A percentile compares a stretch with the other conserved stretches of the same genome.
Conservation (phyloP, 1,140 invertebrate species). For the Notospermus geniculatus region DNA sequence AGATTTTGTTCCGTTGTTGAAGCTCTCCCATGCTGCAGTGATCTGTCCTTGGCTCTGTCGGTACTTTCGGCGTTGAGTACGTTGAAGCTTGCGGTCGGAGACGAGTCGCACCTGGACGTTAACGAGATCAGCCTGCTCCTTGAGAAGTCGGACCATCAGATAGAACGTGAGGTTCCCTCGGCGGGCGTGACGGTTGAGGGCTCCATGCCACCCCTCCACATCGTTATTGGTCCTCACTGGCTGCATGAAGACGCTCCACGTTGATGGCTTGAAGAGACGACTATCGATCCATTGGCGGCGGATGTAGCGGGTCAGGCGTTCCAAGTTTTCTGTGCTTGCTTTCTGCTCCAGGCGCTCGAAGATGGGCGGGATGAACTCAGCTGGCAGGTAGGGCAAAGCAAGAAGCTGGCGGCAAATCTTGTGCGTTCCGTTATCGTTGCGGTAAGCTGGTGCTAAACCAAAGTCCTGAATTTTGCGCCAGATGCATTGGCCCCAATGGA, state of each 20-base stretch:
- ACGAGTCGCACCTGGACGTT: not conserved
- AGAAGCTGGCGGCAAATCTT: not conserved
- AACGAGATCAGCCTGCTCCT: not conserved
- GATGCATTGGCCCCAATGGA: constrained; percentile 19
- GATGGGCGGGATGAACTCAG: not conserved
- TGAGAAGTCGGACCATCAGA: not conserved
- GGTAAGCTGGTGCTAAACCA: too few relatives aligned
- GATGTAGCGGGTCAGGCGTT: not conserved
- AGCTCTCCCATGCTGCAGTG: not conserved
- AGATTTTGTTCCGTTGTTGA: not conserved
- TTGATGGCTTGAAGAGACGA: not conserved
- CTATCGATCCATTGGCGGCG: constrained; percentile 4
- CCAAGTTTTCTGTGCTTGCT: not conserved
- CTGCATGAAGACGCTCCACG: constrained; percentile 17
- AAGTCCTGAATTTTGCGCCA: constrained; percentile 17
- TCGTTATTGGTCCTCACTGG: constrained; percentile 14
- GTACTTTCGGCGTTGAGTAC: not conserved
- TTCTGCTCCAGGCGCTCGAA: not conserved
- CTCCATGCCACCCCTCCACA: constrained; percentile 18
- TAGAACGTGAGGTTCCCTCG: constrained; percentile 3
- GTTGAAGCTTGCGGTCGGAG: not conserved
- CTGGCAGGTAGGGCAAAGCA: not conserved
- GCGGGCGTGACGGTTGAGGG: constrained; percentile 12
- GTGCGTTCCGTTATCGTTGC: too few relatives aligned
- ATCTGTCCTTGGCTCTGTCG: not conserved